Evolutionary conservation across 2,113 vertebrate species (phyloP).

Genomic region (Bufo bufo): DNA sequence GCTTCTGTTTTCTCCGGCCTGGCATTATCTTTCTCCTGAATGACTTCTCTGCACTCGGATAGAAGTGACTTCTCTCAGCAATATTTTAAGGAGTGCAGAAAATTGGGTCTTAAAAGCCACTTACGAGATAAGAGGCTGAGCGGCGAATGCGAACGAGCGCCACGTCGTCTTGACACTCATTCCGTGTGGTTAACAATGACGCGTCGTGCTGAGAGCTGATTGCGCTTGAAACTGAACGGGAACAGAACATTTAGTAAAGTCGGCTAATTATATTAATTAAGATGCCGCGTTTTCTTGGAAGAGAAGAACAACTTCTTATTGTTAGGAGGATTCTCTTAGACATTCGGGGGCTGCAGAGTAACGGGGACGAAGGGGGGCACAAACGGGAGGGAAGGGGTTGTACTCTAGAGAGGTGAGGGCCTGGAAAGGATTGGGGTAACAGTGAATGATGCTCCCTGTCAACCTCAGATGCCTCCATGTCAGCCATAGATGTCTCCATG

Average conservation of each 20-base stretch:
- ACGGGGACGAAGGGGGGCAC: background rate
- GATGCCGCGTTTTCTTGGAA: background rate
- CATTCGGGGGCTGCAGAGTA: background rate
- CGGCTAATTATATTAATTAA: background rate
- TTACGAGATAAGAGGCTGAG: constrained; percentile 1
- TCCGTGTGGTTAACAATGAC: background rate
- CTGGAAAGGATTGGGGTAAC: no score
- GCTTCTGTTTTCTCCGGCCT: background rate
- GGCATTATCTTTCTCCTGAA: background rate
- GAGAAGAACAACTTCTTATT: background rate
- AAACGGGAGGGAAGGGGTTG: background rate
- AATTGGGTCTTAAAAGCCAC: constrained; percentile 21
- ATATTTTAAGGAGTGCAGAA: constrained; percentile 19
- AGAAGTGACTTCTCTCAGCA: background rate
- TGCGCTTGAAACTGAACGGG: background rate
- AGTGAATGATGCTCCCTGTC: no score
- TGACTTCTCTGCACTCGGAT: background rate
- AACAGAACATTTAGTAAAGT: background rate
- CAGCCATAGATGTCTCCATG: no score
- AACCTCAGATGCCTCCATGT: no score
- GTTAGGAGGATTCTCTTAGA: background rate
- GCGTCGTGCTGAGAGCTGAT: background rate
- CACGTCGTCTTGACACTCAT: background rate
- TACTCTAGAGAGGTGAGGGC: no score
- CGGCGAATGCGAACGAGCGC: background rate